Base-by-base conservation (phyloP, 2,888 invertebrate species). In the Melieria picta region DNA sequence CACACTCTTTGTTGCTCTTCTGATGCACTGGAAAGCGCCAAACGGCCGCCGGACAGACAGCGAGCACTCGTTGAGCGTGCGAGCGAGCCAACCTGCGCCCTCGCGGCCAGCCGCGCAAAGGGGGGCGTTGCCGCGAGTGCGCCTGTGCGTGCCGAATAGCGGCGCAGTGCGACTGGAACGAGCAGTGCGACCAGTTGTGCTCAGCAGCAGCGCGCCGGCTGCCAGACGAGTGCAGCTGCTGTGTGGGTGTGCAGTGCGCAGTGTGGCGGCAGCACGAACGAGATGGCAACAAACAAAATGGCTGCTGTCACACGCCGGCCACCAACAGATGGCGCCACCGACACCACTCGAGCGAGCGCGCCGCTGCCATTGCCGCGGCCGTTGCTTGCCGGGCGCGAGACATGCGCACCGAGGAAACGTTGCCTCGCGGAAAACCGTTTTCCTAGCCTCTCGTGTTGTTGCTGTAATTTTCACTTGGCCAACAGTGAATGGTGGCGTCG, bases 251-350 rank as follows among this genome's bases (percentile, higher is more conserved):
- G 72, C 56, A 43, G 47, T 30, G 79, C 73, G 77, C 71, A 64
- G 72, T 78, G 75, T 30, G 65, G 46, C 65, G 2, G 9, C 47
- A 52, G 70, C 16, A 55, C 46, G 74, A 85, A 75, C 66, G 81
- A 77, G 82, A 82, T 74, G 75, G 74, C 68, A 72, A 79, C 75
- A 86, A 85, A 85, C 85, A 86, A 86, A 86, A 86, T 86, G 86
- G 86, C 87, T 86, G 82, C 83, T 84, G 80, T 85, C 84, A 84
- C 79, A 73, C 52, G 71, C 72, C 77, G 73, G 73, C 77, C 72
- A 73, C 71, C 84, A 80, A 79, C 79, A 86, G 86, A 85, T 87
- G 86, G 83, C 87, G 81, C 82, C 77, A 80, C 74, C 47, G 42
- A 62, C 73, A 63, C 62, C 56, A 57, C 50, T 64, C 13, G 16